These are phyloP conservation scores for Anastatus disparis DNA, from an alignment of 1,140 invertebrate species.

Conservation along the genomic window DNA sequence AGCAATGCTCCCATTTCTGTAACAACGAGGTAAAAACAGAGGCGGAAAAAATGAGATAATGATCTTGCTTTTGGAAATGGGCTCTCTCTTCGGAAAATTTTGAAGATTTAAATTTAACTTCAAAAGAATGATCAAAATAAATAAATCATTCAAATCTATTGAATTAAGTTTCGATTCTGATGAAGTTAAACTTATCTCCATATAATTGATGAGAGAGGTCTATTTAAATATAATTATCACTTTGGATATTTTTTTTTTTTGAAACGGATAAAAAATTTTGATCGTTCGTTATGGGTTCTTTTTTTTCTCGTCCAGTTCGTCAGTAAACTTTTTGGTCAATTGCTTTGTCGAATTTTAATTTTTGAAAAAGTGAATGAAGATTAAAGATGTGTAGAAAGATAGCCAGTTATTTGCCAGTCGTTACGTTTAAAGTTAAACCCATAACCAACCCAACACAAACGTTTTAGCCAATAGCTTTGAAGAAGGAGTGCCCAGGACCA, in stretches of 20 bases:
- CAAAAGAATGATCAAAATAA: background rate
- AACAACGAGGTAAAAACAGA: conserved; percentile 50
- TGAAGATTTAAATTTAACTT: background rate
- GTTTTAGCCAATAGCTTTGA: conserved; percentile 61
- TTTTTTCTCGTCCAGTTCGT: no score
- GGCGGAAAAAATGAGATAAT: conserved; percentile 1
- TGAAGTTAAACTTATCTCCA: no score
- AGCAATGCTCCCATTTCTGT: conserved; percentile 62
- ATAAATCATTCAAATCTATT: no score
- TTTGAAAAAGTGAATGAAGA: no score
- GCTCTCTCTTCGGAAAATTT: background rate
- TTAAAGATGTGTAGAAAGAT: background rate
- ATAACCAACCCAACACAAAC: conserved; percentile 65
- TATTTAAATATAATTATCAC: no score
- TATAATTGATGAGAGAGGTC: no score
- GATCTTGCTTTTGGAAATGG: background rate
- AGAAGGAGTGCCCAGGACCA: conserved; percentile 55
- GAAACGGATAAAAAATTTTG: background rate
- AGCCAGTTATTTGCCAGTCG: background rate
- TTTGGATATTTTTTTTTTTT: no score
- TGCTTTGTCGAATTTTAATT: no score
- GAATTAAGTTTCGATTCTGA: no score
- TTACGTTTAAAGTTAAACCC: conserved; percentile 51
- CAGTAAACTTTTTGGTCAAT: no score
- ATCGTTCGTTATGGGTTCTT: background rate